phyloP scores from a whole-genome alignment of 2,797 vertebrate genomes.

The Lophius americanus region DNA sequence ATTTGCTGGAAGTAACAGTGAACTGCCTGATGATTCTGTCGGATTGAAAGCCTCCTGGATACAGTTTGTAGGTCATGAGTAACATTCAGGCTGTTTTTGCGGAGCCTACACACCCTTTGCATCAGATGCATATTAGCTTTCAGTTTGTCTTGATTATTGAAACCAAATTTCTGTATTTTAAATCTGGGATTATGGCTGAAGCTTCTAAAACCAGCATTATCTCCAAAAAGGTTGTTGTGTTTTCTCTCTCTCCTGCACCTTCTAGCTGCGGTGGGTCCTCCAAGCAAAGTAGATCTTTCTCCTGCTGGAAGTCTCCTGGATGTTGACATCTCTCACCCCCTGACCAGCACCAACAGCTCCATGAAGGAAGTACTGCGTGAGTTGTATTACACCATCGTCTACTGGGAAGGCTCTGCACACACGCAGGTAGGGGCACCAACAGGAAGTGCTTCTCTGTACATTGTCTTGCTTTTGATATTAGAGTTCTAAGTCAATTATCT shows the following conservation, averaged over 20 bases:
- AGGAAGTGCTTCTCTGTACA: too few species aligned
- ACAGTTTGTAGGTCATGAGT: too few species aligned
- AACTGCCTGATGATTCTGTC: too few species aligned
- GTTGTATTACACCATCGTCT: conserved; percentile 60
- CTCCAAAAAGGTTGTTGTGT: neutral
- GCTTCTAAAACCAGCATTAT: neutral
- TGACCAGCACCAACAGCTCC: conserved; percentile 59
- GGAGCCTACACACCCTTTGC: too few species aligned
- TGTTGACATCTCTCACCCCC: conserved; percentile 64
- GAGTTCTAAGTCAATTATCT: too few species aligned
- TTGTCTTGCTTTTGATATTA: too few species aligned
- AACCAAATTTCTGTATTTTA: too few species aligned
- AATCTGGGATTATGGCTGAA: neutral
- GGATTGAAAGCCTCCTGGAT: too few species aligned
- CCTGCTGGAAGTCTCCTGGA: conserved; percentile 50
- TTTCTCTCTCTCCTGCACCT: neutral
- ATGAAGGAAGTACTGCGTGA: conserved; percentile 46
- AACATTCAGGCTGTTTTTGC: too few species aligned
- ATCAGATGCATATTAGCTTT: too few species aligned
- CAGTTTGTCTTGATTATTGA: too few species aligned
- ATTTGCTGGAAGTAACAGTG: too few species aligned
- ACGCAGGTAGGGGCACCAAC: conserved; percentile 46
- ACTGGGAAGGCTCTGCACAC: conserved; percentile 57
- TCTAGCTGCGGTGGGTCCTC: conserved; percentile 76
- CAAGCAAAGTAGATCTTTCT: conserved; percentile 54